These are phyloP conservation scores for Bergia puertoricense DNA, from an alignment of 92 coral and sea anemone genomes.

Conservation along the genomic window DNA sequence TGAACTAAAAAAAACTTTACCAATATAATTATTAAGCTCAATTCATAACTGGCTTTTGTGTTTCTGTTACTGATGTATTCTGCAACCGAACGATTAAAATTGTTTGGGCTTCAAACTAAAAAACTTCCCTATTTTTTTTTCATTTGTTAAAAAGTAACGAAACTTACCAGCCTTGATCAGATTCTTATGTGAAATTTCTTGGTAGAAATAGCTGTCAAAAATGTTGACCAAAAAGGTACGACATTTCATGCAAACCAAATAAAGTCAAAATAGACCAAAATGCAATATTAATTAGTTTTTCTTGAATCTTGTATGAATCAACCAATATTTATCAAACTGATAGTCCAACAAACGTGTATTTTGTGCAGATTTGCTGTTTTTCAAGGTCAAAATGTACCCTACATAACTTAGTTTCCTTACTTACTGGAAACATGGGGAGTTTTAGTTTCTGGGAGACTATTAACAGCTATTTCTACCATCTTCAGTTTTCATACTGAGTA, in stretches of 20 bases:
- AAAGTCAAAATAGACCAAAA: not conserved
- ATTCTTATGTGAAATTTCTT: too few relatives aligned
- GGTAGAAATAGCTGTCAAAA: not conserved
- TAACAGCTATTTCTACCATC: not conserved
- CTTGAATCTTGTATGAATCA: not conserved
- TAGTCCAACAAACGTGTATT: not conserved
- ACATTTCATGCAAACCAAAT: too few relatives aligned
- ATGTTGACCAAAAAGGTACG: not conserved
- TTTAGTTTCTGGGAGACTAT: not conserved
- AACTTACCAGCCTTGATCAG: not conserved
- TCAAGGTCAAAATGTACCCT: not conserved
- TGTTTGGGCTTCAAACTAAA: not conserved
- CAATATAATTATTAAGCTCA: too few relatives aligned
- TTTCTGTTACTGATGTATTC: too few relatives aligned
- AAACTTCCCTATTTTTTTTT: not conserved
- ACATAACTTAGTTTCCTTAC: too few relatives aligned
- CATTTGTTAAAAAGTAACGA: not conserved
- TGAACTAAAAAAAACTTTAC: too few relatives aligned
- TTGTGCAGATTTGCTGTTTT: not conserved
- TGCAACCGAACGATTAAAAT: too few relatives aligned
- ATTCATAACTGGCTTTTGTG: too few relatives aligned
- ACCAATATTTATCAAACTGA: not conserved
- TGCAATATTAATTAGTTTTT: not conserved
- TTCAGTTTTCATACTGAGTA: not conserved
- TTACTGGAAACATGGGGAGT: not conserved